These are phyloP conservation scores for Planococcus citri DNA, from an alignment of 1,140 invertebrate species.

Conservation along the genomic window DNA sequence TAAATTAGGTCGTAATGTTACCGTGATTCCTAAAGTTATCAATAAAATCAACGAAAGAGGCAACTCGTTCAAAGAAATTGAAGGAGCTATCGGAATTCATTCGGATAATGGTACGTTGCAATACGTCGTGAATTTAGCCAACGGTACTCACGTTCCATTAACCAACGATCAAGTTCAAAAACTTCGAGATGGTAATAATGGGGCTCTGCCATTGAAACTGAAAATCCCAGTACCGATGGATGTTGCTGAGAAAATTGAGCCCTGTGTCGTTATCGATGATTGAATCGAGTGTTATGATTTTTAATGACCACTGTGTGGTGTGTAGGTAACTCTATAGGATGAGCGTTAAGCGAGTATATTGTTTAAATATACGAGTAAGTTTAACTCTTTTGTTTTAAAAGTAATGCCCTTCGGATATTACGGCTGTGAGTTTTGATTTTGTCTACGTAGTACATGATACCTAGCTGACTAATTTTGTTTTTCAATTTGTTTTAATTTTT, in stretches of 20 bases:
- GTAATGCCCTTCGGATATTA: no score
- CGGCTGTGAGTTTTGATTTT: no score
- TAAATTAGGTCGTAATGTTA: not conserved
- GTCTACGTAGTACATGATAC: no score
- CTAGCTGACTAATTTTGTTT: no score
- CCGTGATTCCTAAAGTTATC: not conserved
- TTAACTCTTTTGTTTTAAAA: no score
- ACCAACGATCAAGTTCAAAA: not conserved
- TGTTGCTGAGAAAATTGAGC: conserved; percentile 9
- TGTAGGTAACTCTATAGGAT: no score
- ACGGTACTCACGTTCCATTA: not conserved
- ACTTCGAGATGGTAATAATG: not conserved
- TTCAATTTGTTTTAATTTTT: no score
- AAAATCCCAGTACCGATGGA: not conserved
- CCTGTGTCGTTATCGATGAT: not conserved
- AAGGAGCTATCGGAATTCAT: not conserved
- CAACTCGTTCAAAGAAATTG: not conserved
- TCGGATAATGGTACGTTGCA: not conserved
- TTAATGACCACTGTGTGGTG: no score
- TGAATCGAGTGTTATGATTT: not conserved
- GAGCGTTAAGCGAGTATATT: no score
- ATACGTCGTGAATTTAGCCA: not conserved
- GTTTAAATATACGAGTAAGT: no score
- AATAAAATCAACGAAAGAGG: not conserved
- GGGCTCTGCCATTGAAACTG: not conserved